A percentile compares a stretch with the other conserved stretches of the same genome.
Evolutionary conservation across 2,797 vertebrate genomes (phyloP).

Genomic region (Phylloscopus collybita): DNA sequence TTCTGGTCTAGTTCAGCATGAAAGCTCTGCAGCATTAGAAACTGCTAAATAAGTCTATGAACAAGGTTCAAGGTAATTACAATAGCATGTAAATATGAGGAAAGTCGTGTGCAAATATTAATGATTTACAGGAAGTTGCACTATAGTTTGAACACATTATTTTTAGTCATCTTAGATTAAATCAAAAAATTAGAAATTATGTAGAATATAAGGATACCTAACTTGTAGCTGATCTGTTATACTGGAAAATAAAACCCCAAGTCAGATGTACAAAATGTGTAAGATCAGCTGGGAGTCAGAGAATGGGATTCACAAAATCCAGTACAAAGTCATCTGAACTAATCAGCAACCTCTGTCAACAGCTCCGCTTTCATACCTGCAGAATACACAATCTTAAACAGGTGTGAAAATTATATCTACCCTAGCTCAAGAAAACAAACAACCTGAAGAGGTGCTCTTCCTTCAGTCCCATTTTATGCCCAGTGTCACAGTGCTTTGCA

Average conservation of each 20-base stretch:
- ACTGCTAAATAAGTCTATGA: neutral
- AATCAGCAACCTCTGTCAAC: neutral
- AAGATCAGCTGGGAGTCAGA: neutral
- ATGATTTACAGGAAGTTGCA: neutral
- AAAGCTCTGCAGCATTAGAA: neutral
- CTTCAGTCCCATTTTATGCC: neutral
- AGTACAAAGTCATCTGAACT: neutral
- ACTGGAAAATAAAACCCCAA: neutral
- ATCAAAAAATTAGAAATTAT: neutral
- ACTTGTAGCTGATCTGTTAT: neutral
- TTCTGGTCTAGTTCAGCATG: neutral
- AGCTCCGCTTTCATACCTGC: neutral
- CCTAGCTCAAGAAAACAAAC: neutral
- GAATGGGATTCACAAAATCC: neutral
- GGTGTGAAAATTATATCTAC: neutral
- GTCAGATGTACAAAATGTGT: neutral
- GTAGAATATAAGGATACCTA: neutral
- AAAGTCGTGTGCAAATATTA: neutral
- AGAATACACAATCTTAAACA: neutral
- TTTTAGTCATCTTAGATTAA: neutral
- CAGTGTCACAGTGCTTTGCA: accelerated
- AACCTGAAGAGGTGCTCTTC: neutral
- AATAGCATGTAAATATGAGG: neutral
- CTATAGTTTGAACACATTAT: neutral
- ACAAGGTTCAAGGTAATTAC: neutral